A percentile compares a stretch with the other conserved stretches of the same genome.
phyloP scores from a whole-genome alignment of 2,888 invertebrate species.

The Sarcophaga carnaria region DNA sequence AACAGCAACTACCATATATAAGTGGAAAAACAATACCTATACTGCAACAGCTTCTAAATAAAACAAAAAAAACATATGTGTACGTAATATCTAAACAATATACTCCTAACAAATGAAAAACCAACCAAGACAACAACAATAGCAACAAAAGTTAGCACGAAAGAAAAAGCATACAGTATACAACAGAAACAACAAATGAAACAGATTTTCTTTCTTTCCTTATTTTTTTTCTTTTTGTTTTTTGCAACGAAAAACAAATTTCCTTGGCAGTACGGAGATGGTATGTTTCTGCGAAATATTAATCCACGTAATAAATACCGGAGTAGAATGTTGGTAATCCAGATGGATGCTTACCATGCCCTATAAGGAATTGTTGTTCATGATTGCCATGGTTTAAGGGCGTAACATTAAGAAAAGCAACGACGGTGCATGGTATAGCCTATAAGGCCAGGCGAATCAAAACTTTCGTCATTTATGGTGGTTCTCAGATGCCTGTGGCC shows the following conservation, averaged over 20 bases:
- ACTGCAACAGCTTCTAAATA: neutral
- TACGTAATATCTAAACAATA: conserved; percentile 15
- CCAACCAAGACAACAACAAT: conserved; percentile 7
- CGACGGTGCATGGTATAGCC: no score
- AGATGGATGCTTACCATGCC: neutral
- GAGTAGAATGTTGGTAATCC: no score
- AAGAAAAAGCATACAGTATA: conserved; percentile 14
- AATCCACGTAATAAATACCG: no score
- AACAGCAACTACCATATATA: neutral
- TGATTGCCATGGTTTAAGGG: no score
- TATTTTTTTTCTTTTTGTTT: no score
- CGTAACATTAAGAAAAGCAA: no score
- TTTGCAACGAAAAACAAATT: conserved; percentile 5
- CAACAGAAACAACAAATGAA: neutral
- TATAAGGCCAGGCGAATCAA: no score
- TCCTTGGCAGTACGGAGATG: neutral
- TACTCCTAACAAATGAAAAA: conserved; percentile 13
- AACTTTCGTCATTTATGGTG: no score
- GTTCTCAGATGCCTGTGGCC: no score
- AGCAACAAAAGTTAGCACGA: neutral
- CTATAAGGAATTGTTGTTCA: no score
- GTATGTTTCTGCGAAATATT: neutral
- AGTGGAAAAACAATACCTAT: neutral
- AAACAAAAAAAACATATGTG: neutral
- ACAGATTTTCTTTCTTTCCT: neutral